These are phyloP conservation scores for Caloenas nicobarica DNA, from an alignment of 2,113 vertebrate genomes.

Conservation along the genomic window DNA sequence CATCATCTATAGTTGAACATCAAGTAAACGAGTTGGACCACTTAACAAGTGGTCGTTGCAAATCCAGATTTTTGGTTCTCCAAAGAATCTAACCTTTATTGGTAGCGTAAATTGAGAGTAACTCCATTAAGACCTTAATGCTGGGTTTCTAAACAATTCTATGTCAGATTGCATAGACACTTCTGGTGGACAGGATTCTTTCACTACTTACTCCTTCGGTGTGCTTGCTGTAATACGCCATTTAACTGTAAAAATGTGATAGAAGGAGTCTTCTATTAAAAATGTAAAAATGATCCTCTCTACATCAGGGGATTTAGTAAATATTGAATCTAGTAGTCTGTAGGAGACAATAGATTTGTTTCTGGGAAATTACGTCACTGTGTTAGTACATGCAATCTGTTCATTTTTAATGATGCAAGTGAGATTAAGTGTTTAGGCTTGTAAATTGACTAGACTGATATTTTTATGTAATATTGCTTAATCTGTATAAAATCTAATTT, in stretches of 20 bases:
- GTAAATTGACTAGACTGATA: neutral
- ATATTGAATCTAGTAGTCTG: neutral
- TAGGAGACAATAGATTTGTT: neutral
- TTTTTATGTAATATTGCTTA: neutral
- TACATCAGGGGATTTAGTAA: neutral
- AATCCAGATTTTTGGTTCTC: neutral
- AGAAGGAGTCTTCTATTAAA: neutral
- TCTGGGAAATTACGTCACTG: neutral
- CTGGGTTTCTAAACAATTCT: neutral
- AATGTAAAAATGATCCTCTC: neutral
- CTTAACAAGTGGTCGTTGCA: neutral
- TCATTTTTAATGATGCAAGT: neutral
- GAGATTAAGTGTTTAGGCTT: neutral
- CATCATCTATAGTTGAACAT: neutral
- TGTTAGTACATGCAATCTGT: neutral
- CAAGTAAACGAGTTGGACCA: fast-evolving
- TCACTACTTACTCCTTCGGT: neutral
- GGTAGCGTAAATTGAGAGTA: neutral
- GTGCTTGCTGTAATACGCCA: neutral
- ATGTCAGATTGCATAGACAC: neutral
- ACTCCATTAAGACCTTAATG: neutral
- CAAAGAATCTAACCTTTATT: neutral
- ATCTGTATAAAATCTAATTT: neutral
- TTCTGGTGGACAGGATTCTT: neutral
- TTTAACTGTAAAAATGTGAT: neutral